Base-by-base conservation (phyloP, 2,113 vertebrate genomes). In the Edolisoma coerulescens region DNA sequence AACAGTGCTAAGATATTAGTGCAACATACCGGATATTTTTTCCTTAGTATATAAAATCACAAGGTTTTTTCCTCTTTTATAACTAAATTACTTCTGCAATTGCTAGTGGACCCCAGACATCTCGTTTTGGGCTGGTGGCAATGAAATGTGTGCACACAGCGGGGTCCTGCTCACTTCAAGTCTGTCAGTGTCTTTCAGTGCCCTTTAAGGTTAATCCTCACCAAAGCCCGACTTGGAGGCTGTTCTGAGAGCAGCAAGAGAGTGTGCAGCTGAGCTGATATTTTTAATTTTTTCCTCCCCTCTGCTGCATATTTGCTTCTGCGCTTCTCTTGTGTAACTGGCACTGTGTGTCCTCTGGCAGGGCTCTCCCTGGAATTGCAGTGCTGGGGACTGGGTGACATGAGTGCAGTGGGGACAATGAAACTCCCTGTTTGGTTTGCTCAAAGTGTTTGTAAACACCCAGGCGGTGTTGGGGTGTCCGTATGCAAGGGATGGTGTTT, bases 281-380 rank as follows among this genome's bases (percentile, higher is more conserved):
- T 49, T 57, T 42, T n/a, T 4, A 30, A 12, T 24, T 57, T 39
- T 33, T 52, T 15, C 11, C 19, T 32, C 5, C 54, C 26, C 27
- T n/a, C 53, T 60, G 74, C 90, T 87, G 83, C 57, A 8, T 92
- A 52, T 92, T 91, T 94, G 44, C 71, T 86, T 64, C 89, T 94
- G 93, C 17, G 28, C 75, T 89, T 73, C 64, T 93, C 90, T 97
- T 97, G 90, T 96, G 87, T 95, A 96, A 95, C 90, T 85, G 96
- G 90, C 92, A 93, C 93, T 56, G 73, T 59, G 74, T 93, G 94
- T 94, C 96, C 96, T 97, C 93, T 97, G 96, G 95, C 96, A 95
- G 91, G 26, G 26, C 78, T 93, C 77, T 91, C 83, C 91, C 94
- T 80, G 87, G 87, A 79, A 83, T 89, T 9, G 6, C 73, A 6